These are phyloP conservation scores for Dioctria rufipes DNA, from an alignment of 2,888 invertebrate species.

Conservation along the genomic window DNA sequence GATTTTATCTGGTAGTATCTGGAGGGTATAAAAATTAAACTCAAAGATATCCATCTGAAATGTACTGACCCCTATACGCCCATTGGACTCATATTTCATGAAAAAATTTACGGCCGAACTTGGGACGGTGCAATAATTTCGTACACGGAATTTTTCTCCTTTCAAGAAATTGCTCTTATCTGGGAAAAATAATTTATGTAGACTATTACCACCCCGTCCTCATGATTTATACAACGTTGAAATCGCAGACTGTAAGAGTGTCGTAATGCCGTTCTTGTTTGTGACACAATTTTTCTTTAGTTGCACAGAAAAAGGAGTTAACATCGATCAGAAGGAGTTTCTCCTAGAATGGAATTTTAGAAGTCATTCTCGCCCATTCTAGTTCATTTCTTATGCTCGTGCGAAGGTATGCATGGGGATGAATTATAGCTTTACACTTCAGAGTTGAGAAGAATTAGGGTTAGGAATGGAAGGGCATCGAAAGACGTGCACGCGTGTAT, in stretches of 20 bases:
- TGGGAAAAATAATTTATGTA: slow-evolving; percentile 22
- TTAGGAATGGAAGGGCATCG: not conserved
- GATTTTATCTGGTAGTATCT: too few species aligned
- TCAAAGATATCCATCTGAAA: too few species aligned
- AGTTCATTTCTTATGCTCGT: slow-evolving; percentile 10
- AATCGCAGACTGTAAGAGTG: slow-evolving; percentile 12
- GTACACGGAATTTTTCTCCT: not conserved
- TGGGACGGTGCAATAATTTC: not conserved
- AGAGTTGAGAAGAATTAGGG: not conserved
- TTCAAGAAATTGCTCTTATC: slow-evolving; percentile 17
- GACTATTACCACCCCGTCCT: slow-evolving; percentile 8
- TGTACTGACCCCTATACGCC: too few species aligned
- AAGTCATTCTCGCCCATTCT: not conserved
- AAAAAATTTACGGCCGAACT: too few species aligned
- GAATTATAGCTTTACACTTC: slow-evolving; percentile 6
- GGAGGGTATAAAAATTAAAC: too few species aligned
- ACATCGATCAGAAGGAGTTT: slow-evolving; percentile 37
- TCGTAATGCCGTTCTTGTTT: not conserved
- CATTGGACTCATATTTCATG: too few species aligned
- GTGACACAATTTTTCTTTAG: slow-evolving; percentile 24
- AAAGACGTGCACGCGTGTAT: too few species aligned
- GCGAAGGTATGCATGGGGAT: slow-evolving; percentile 13
- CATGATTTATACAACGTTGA: slow-evolving; percentile 18
- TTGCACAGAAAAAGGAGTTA: slow-evolving; percentile 33
- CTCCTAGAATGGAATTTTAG: slow-evolving; percentile 17